A percentile compares a stretch with the other conserved stretches of the same genome.
Evolutionary conservation across 2,113 vertebrate genomes (phyloP).

Genomic region (Chaetops frenatus): DNA sequence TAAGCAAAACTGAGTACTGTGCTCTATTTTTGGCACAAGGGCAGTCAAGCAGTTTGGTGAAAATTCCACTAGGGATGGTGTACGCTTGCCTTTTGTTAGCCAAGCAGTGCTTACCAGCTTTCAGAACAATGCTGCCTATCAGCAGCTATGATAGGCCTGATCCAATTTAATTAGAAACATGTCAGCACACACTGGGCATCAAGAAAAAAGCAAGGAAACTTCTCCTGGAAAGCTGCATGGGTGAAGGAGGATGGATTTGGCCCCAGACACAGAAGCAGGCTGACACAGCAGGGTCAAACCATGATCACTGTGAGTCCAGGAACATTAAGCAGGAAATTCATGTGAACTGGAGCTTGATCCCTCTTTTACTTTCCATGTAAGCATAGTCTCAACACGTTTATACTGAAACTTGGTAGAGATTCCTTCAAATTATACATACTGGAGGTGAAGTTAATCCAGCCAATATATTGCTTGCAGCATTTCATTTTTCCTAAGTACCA

Average conservation of each 20-base stretch:
- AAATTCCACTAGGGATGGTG: background rate
- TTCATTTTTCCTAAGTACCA: conserved; percentile 26
- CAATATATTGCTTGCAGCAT: conserved; percentile 27
- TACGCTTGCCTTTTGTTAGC: background rate
- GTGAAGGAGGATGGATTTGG: background rate
- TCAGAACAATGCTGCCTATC: background rate
- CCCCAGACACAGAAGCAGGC: background rate
- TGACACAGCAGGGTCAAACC: background rate
- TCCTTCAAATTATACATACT: background rate
- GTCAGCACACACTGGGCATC: background rate
- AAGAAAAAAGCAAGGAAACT: background rate
- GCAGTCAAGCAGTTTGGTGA: background rate
- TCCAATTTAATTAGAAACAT: background rate
- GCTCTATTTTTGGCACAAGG: background rate
- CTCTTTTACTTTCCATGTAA: background rate
- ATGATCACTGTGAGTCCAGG: background rate
- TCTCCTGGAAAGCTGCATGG: background rate
- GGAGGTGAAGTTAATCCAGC: conserved; percentile 7
- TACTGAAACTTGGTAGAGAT: background rate
- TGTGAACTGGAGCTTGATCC: background rate
- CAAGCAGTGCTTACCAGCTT: background rate
- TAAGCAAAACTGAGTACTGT: fast-evolving
- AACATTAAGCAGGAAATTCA: background rate
- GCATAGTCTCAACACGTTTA: background rate
- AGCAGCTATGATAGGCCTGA: background rate